A percentile compares a stretch with the other conserved stretches of the same genome.
These are phyloP conservation scores for Callaeas wilsoni DNA, from an alignment of 2,113 vertebrate species.

Conservation along the genomic window DNA sequence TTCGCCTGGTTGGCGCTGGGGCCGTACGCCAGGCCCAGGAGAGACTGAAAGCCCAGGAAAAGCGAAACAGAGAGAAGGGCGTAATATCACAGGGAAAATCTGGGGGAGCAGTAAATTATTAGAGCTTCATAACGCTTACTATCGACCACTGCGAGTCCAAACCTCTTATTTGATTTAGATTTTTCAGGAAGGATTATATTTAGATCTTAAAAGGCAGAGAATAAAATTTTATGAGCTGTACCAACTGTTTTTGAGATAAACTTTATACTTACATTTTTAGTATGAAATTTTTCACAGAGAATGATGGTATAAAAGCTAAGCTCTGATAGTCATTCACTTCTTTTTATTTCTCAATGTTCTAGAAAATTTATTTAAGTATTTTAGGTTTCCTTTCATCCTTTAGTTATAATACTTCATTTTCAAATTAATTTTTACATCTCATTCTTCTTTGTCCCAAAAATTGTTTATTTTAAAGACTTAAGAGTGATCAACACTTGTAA, in stretches of 20 bases:
- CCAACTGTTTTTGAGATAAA: neutral
- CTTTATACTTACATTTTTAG: neutral
- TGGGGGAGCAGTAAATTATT: neutral
- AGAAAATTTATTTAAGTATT: neutral
- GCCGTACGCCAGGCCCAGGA: conserved; percentile 64
- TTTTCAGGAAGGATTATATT: neutral
- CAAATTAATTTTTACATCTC: neutral
- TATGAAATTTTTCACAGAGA: neutral
- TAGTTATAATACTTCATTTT: neutral
- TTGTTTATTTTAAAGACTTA: neutral
- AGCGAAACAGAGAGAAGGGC: neutral
- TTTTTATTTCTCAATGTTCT: neutral
- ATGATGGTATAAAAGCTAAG: neutral
- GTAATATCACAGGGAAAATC: neutral
- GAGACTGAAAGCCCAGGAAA: conserved; percentile 59
- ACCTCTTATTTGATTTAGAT: neutral
- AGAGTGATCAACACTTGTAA: neutral
- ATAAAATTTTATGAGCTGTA: neutral
- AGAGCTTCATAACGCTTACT: neutral
- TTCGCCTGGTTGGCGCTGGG: conserved; percentile 50
- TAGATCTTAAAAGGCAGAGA: neutral
- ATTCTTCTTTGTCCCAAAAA: neutral
- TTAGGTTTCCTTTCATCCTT: neutral
- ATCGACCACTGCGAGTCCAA: neutral
- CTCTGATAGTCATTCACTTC: neutral